These are phyloP conservation scores for Ophion costatus DNA, from an alignment of 2,888 invertebrate genomes.

Conservation along the genomic window DNA sequence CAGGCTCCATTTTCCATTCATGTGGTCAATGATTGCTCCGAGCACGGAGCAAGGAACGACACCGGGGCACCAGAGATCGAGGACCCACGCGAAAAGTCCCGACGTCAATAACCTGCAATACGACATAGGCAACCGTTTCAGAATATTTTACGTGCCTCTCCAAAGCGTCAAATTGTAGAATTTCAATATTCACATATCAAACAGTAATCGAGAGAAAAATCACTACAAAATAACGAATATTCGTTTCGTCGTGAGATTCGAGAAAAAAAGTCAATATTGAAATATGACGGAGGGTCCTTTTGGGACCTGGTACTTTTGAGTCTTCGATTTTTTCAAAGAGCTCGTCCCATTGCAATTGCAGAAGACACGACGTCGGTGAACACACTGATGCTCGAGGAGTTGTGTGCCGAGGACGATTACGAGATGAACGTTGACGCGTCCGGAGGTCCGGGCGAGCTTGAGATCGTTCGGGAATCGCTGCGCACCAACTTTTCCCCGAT, in stretches of 20 bases:
- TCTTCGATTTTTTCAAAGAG: background rate
- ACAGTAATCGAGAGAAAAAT: too few species aligned
- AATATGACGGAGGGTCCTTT: background rate
- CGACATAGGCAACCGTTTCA: background rate
- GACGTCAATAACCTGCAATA: background rate
- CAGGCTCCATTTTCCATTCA: constrained; percentile 59
- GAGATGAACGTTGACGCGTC: background rate
- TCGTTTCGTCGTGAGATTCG: too few species aligned
- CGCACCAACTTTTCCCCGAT: background rate
- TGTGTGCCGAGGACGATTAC: constrained; percentile 39
- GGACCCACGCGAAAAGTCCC: background rate
- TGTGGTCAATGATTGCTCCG: constrained; percentile 31
- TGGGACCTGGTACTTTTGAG: background rate
- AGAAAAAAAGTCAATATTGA: background rate
- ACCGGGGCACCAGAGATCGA: background rate
- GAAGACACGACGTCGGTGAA: constrained; percentile 58
- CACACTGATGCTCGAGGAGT: constrained; percentile 60
- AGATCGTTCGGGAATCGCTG: background rate
- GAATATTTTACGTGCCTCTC: background rate
- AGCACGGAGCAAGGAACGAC: constrained; percentile 1
- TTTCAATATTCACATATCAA: background rate
- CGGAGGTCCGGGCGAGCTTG: background rate
- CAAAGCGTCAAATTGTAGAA: background rate
- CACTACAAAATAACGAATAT: too few species aligned
- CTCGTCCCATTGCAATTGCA: background rate